phyloP scores from a whole-genome alignment of 2,888 invertebrate genomes.

The Apotomis betuletana region DNA sequence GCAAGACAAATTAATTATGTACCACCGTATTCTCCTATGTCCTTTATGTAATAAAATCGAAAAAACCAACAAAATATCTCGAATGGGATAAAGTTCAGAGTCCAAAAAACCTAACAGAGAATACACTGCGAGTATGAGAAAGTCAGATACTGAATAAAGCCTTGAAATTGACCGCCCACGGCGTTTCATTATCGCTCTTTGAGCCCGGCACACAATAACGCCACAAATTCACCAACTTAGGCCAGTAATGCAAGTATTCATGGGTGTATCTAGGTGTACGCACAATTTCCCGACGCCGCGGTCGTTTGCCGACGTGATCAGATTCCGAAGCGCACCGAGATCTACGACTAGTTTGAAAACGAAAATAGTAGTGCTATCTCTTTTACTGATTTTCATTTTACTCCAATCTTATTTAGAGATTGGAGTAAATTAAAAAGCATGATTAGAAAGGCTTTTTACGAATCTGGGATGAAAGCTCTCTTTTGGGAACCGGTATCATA shows the following conservation, averaged over 20 bases:
- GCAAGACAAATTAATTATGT: too few species aligned
- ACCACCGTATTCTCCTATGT: too few species aligned
- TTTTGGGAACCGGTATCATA: too few species aligned
- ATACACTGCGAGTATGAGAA: background rate
- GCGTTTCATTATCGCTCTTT: constrained; percentile 29
- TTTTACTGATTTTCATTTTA: background rate
- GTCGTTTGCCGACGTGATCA: constrained; percentile 51
- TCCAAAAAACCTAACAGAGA: background rate
- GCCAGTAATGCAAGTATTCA: constrained; percentile 49
- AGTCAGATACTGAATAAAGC: constrained; percentile 15
- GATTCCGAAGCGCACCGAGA: constrained; percentile 43
- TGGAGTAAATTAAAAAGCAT: too few species aligned
- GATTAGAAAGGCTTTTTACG: too few species aligned
- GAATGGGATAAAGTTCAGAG: background rate
- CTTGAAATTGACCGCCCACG: constrained; percentile 10
- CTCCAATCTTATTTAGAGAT: too few species aligned
- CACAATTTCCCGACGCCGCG: constrained; percentile 51
- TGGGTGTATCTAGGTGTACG: constrained; percentile 52
- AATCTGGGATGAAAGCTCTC: too few species aligned
- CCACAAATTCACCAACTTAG: constrained; percentile 22
- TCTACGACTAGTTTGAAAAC: background rate
- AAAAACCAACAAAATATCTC: too few species aligned
- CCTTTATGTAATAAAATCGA: too few species aligned
- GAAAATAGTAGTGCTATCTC: background rate
- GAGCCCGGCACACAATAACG: constrained; percentile 26